phyloP scores from a whole-genome alignment of 2,113 vertebrate species.

The Xiphophorus maculatus region DNA sequence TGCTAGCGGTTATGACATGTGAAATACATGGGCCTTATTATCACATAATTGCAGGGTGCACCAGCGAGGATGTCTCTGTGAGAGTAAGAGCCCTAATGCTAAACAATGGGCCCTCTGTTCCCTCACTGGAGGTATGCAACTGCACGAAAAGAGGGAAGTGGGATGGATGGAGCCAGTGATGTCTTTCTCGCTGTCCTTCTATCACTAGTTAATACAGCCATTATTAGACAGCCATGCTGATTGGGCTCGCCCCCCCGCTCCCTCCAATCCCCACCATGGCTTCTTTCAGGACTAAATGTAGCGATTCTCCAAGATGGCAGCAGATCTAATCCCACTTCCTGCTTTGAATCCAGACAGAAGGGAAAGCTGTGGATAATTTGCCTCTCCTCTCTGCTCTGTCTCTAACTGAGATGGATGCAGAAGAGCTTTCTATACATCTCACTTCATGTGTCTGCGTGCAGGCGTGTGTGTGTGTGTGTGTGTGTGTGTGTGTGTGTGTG shows the following conservation, averaged over 20 bases:
- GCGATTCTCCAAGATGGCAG: constrained; percentile 61
- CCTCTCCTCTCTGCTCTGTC: constrained; percentile 49
- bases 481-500: constrained; percentile 35
- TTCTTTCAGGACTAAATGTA: constrained; percentile 39
- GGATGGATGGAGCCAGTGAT: constrained; percentile 38
- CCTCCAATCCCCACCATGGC: background rate
- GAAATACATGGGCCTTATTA: constrained; percentile 59
- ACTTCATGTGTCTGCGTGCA: constrained; percentile 34
- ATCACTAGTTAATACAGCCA: constrained; percentile 63
- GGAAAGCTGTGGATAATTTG: constrained; percentile 58
- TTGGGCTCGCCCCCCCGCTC: constrained; percentile 32
- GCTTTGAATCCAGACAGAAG: constrained; percentile 46
- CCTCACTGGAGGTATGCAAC: constrained; percentile 45
- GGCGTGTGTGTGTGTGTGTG: constrained; percentile 27
- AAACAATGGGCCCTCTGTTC: constrained; percentile 54
- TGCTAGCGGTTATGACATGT: constrained; percentile 30
- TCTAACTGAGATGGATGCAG: constrained; percentile 69
- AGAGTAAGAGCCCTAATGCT: constrained; percentile 45
- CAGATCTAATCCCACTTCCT: constrained; percentile 54
- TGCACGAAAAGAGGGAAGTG: constrained; percentile 36
- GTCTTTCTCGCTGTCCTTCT: constrained; percentile 30
- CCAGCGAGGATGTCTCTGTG: constrained; percentile 42
- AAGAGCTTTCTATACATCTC: constrained; percentile 54
- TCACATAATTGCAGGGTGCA: constrained; percentile 57
- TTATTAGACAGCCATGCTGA: constrained; percentile 58